Conservation (phyloP, 2,797 vertebrate genomes). For the Nannoperca obscura region DNA sequence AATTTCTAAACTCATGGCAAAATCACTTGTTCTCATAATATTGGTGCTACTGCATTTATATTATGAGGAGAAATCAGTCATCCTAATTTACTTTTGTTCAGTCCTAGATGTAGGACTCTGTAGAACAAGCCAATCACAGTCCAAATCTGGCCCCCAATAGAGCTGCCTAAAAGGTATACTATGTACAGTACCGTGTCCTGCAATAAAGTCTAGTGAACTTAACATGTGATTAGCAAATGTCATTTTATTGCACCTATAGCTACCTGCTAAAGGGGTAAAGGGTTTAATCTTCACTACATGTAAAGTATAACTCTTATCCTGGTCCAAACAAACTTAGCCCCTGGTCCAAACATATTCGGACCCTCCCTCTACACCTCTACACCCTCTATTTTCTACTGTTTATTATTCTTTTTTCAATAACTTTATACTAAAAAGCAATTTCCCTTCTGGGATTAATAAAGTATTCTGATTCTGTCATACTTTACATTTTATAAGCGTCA, state of each 20-base stretch:
- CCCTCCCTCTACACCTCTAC: no score
- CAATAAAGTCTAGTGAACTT: not conserved
- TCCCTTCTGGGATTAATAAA: no score
- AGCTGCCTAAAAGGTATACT: no score
- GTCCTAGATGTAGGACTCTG: not conserved
- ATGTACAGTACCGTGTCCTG: not conserved
- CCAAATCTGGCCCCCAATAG: not conserved
- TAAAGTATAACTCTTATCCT: not conserved
- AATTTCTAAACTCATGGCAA: not conserved
- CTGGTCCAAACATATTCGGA: no score
- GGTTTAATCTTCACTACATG: not conserved
- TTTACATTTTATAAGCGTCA: not conserved
- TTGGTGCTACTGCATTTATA: no score
- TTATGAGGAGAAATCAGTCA: no score
- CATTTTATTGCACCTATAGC: not conserved
- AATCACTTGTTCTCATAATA: no score
- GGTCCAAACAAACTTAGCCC: no score
- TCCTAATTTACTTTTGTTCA: not conserved
- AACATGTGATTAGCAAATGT: not conserved
- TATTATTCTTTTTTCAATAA: no score
- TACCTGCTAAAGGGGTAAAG: no score
- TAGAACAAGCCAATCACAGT: conserved; percentile 6
- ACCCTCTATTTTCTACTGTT: no score
- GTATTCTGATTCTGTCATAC: not conserved
- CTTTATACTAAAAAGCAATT: no score